phyloP scores from a whole-genome alignment of 2,888 invertebrate genomes.

The Cheilosia grossa region DNA sequence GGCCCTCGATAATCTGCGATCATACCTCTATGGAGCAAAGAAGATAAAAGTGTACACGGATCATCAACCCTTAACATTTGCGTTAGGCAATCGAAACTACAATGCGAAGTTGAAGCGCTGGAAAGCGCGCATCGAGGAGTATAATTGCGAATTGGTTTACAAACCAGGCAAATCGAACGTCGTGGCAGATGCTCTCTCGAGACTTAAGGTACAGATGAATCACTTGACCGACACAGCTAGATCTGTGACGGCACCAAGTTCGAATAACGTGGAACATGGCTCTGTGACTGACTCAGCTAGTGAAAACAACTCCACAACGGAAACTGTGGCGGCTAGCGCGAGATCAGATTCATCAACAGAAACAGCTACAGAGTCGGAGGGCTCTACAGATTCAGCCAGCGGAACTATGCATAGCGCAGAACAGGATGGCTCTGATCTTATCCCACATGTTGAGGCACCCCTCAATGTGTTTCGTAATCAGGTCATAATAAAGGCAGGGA shows the following conservation, averaged over 20 bases:
- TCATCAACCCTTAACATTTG: conserved; percentile 45
- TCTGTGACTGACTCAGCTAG: neutral
- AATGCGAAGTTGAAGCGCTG: conserved; percentile 49
- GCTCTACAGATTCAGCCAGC: neutral
- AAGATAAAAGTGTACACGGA: conserved; percentile 46
- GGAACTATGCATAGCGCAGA: neutral
- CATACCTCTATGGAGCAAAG: conserved; percentile 48
- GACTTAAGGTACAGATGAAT: no score
- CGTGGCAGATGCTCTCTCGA: conserved; percentile 29
- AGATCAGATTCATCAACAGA: neutral
- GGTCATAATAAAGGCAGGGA: neutral
- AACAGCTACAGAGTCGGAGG: neutral
- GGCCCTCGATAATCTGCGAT: conserved; percentile 43
- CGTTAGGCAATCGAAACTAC: conserved; percentile 42
- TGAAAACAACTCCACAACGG: no score
- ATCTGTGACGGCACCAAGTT: neutral
- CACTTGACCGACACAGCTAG: no score
- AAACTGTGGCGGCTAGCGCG: neutral
- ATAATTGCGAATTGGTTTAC: conserved; percentile 49
- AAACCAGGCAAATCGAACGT: conserved; percentile 42
- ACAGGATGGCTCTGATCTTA: neutral
- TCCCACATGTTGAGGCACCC: neutral
- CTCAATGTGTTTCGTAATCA: neutral
- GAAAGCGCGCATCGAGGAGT: conserved; percentile 64
- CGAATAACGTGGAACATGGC: neutral